phyloP scores from a whole-genome alignment of 2,113 vertebrate species.

The Neolamprologus caudopunctatus region DNA sequence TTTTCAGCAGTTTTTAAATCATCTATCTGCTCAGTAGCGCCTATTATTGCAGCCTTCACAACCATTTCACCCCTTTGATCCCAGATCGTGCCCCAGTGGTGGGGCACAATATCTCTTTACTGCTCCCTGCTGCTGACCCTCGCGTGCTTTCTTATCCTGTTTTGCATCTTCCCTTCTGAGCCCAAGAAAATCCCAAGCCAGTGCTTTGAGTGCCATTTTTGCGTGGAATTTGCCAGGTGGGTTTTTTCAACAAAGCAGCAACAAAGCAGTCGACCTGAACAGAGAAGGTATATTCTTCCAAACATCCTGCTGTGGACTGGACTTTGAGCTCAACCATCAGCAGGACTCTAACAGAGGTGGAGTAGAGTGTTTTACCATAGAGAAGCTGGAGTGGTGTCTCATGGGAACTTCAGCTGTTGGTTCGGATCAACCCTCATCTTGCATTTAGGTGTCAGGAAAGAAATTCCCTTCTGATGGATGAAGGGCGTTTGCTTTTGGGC shows the following conservation, averaged over 20 bases:
- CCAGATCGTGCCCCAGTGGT: not conserved
- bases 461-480: not conserved
- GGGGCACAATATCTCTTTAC: not conserved
- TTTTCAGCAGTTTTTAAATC: not conserved
- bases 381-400: not conserved
- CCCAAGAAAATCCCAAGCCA: not conserved
- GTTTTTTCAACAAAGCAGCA: not conserved
- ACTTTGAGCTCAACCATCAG: not conserved
- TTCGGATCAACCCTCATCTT: not conserved
- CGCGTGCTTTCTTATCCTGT: not conserved
- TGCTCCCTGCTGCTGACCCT: not conserved
- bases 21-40: not conserved
- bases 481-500: not conserved
- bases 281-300: not conserved
- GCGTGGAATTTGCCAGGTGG: not conserved
- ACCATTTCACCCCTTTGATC: not conserved
- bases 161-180: not conserved
- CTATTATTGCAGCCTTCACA: not conserved
- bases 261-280: not conserved
- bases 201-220: not conserved
- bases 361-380: not conserved
- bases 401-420: not conserved
- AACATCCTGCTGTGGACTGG: not conserved
- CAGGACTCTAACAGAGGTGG: not conserved
- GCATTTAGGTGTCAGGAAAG: not conserved